Evolutionary conservation across 1,140 invertebrate species (phyloP), one percentile per base, ranked within the genome.

Genomic region (Bombus haemorrhoidalis): DNA sequence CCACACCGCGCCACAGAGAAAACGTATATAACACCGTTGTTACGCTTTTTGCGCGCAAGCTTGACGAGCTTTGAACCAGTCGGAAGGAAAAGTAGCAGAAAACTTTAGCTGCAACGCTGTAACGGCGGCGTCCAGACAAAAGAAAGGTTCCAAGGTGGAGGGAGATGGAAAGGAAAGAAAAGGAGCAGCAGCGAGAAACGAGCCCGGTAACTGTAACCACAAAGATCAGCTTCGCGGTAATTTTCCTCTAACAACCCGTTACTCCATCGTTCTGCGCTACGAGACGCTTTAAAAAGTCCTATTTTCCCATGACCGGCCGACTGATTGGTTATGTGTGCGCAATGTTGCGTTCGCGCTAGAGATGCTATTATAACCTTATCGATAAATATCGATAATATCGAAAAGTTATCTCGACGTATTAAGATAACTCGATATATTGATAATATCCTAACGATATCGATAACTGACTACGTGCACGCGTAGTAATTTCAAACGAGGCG

Each of bases 191-290:
- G 64, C 81, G 73, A 69, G 81, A 89, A 90, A 90, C 77, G 74
- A 89, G 88, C 89, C 69, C 88, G 71, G 86, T 90, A 90, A 90
- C 89, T 90, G 89, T 90, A 89, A 89, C 82, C 73, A 78, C 73
- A 79, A 75, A 77, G 85, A 84, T 80, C 79, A 78, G 59, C 71
- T 68, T 62, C 64, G 69, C 75, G 78, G 88, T 90, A 84, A 87
- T 90, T 90, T 90, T 90, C 88, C 83, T 87, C 76, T 71, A 81
- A 53, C 66, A 75, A 68, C 80, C 89, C 89, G 89, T 90, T 90
- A 90, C 85, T 86, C 69, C 85, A 74, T 84, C 85, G 85, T 86
- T 86, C 81, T 82, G 39, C 69, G 66, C 66, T 74, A 78, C 86
- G 73, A 68, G 82, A 81, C 75, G 66, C 34, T 76, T 87, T 81